These are phyloP conservation scores for Synergus itoensis DNA, from an alignment of 2,888 invertebrate species.

Conservation along the genomic window DNA sequence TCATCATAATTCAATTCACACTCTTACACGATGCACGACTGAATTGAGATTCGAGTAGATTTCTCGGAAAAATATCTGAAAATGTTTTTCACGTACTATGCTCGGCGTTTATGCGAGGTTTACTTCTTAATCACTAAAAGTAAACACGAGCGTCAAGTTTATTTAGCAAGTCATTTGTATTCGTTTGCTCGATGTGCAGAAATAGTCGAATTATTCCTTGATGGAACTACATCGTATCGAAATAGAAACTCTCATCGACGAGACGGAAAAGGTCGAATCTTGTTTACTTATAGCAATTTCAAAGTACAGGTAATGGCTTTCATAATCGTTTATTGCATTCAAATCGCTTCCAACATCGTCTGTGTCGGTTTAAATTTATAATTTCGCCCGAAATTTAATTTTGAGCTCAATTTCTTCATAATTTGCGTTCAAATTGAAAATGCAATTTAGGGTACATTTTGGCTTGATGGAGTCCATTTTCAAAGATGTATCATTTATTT, in stretches of 20 bases:
- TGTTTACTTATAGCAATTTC: not conserved
- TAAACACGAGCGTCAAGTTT: conserved; percentile 17
- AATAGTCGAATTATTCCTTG: conserved; percentile 9
- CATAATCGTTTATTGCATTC: not conserved
- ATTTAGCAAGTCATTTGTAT: conserved; percentile 34
- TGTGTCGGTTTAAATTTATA: not conserved
- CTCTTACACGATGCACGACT: conserved; percentile 22
- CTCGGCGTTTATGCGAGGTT: not conserved
- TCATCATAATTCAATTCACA: conserved; percentile 40
- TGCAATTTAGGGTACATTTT: no score
- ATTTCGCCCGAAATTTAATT: no score
- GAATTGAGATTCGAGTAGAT: not conserved
- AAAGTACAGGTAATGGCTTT: not conserved
- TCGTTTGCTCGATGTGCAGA: not conserved
- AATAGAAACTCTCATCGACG: not conserved
- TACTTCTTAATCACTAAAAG: not conserved
- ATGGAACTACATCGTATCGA: not conserved
- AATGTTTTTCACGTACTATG: conserved; percentile 20
- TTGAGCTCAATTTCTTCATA: no score
- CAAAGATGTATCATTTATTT: no score
- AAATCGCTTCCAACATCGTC: not conserved
- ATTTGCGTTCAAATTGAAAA: no score
- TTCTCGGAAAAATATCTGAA: conserved; percentile 19
- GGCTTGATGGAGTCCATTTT: no score
- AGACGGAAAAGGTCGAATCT: not conserved